A percentile compares a stretch with the other conserved stretches of the same genome.
These are phyloP conservation scores for Neuroterus valhalla DNA, from an alignment of 1,140 invertebrate species.

Conservation along the genomic window DNA sequence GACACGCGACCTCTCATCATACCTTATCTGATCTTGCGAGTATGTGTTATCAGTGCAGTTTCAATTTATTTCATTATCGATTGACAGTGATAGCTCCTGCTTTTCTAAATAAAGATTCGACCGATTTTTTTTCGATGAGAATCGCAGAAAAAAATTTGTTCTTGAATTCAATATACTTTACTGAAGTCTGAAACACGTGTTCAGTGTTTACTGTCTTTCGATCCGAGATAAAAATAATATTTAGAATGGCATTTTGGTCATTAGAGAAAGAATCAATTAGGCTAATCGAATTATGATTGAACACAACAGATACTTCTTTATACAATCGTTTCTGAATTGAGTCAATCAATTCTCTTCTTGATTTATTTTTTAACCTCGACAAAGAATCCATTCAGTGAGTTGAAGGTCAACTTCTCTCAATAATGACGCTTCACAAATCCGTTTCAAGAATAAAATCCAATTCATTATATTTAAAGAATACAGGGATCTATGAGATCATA, in stretches of 20 bases:
- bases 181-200: no score
- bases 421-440: constrained; percentile 15
- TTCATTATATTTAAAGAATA: constrained; percentile 4
- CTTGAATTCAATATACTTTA: background rate
- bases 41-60: constrained; percentile 2
- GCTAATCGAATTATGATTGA: constrained; percentile 7
- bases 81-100: background rate
- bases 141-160: background rate
- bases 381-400: constrained; percentile 10
- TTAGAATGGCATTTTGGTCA: background rate
- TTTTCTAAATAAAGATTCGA: background rate
- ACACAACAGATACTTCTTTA: background rate
- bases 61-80: constrained; percentile 10
- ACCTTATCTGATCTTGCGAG: background rate
- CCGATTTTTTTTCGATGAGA: background rate
- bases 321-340: background rate
- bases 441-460: constrained; percentile 5
- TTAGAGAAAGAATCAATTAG: background rate
- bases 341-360: constrained; percentile 29
- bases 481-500: background rate
- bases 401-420: constrained; percentile 6
- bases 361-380: background rate
- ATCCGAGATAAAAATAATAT: no score
- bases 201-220: no score
- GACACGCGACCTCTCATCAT: constrained; percentile 22